Base-by-base conservation (phyloP, 2,888 invertebrate genomes). In the Diabrotica balteata region DNA sequence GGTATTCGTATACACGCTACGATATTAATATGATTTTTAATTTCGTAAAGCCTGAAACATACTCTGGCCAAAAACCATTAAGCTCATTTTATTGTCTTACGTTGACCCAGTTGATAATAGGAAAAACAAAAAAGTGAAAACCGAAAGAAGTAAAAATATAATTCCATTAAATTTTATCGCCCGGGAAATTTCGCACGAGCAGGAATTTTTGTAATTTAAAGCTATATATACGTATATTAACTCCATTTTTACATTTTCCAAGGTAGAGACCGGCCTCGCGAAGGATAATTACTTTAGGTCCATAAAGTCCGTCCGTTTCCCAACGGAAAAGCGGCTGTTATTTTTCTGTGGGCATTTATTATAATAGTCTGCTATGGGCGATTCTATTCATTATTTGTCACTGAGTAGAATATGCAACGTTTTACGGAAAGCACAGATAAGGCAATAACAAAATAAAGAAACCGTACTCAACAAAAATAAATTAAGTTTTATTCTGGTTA, bases 131-230 rank as follows among this genome's bases (percentile, higher is more conserved):
- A 59, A 59, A 59, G 32, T n/a, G 59, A 61, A 52, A 52, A 61
- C 45, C 7, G 45, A 50, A n/a, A 51, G 22, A 61, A 51, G 52
- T 51, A 52, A 51, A 64, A 65, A 65, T 59, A 65, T 65, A 59
- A 65, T 58, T 59, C 59, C 58, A 59, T 65, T 65, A 65, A 51
- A 65, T 65, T 65, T 65, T 65, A 65, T 65, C 53, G 65, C 49
- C 47, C 54, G 65, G 9, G 65, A 65, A 65, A 65, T 65, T 64
- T 59, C 59, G 65, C 50, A 52, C 54, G 51, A 59, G 54, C 59
- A n/a, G 22, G 52, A 65, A 65, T 65, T 65, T 65, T 65, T 59
- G 50, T 54, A 65, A 65, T 65, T 65, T 54, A 54, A 45, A 59
- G 49, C 43, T 52, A 65, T 59, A 61, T 61, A 32, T 47, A 47